These are phyloP conservation scores for Phymatocera aterrima DNA, from an alignment of 2,888 invertebrate genomes.

Conservation along the genomic window DNA sequence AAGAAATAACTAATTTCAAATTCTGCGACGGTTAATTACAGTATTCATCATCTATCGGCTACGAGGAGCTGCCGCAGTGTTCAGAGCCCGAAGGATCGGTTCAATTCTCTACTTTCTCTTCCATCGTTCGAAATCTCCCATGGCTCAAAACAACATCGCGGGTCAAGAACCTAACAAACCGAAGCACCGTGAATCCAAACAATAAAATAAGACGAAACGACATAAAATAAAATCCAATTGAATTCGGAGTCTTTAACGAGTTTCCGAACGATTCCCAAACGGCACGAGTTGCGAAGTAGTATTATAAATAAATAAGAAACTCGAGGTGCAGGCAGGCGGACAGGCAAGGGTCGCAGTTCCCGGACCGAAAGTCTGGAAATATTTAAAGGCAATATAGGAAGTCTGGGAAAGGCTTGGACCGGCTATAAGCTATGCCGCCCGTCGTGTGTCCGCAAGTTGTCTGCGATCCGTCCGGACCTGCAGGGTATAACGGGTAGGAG, in stretches of 20 bases:
- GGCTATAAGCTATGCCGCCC: neutral
- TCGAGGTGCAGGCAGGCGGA: neutral
- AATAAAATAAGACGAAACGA: neutral
- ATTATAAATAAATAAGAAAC: neutral
- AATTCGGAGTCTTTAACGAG: neutral
- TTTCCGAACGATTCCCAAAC: conserved; percentile 1
- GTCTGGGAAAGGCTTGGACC: neutral
- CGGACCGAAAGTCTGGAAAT: neutral
- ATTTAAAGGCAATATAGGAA: conserved; percentile 9
- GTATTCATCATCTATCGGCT: neutral
- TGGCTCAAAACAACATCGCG: neutral
- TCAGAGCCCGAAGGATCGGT: neutral
- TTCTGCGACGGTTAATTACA: neutral
- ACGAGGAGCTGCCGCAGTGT: no score
- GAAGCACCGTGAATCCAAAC: neutral
- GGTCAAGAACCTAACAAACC: neutral
- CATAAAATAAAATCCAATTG: neutral
- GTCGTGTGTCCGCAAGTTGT: conserved; percentile 34
- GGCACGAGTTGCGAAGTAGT: neutral
- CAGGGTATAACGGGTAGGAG: neutral
- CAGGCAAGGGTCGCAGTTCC: no score
- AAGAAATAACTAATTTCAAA: neutral
- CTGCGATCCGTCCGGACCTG: conserved; percentile 16
- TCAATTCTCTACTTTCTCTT: neutral
- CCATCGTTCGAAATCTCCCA: neutral